Evolutionary conservation across 2,797 vertebrate genomes (phyloP).

Genomic region (Acrocephalus scirpaceus): DNA sequence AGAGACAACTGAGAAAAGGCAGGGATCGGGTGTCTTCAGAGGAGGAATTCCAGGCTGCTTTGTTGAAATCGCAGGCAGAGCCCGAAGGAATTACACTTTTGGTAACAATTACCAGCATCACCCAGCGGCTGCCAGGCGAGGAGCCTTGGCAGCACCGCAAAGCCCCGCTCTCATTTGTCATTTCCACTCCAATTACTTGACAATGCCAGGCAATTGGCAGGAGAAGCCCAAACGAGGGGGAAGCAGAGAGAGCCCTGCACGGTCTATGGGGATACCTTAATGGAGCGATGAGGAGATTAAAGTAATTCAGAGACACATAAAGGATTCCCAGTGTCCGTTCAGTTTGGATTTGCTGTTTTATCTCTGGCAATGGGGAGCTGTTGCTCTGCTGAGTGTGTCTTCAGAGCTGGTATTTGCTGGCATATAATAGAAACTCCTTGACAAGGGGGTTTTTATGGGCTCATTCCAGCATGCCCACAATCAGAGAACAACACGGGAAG

Average conservation of each 20-base stretch:
- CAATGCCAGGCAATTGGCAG: constrained; percentile 39
- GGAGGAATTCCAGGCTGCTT: constrained; percentile 32
- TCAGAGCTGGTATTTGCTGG: neutral
- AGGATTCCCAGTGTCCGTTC: neutral
- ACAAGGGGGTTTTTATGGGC: neutral
- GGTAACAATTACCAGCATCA: constrained; percentile 61
- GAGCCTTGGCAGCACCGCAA: constrained; percentile 60
- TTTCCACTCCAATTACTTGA: constrained; percentile 69
- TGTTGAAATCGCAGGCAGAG: constrained; percentile 51
- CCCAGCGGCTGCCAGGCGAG: constrained; percentile 35
- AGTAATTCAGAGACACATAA: constrained; percentile 3
- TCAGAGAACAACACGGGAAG: neutral
- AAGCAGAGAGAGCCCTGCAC: neutral
- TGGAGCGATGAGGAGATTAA: constrained; percentile 20
- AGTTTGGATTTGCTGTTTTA: neutral
- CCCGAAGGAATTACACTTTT: constrained; percentile 58
- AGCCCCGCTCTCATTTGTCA: constrained; percentile 45
- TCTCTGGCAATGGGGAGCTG: neutral
- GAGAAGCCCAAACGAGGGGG: constrained; percentile 25
- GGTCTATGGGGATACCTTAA: neutral
- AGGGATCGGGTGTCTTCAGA: constrained; percentile 22
- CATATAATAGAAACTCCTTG: neutral
- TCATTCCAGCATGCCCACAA: neutral
- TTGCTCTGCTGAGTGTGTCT: neutral
- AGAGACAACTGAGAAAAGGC: neutral